Evolutionary conservation across 1,140 invertebrate species (phyloP).

Genomic region (Nautilus pompilius): DNA sequence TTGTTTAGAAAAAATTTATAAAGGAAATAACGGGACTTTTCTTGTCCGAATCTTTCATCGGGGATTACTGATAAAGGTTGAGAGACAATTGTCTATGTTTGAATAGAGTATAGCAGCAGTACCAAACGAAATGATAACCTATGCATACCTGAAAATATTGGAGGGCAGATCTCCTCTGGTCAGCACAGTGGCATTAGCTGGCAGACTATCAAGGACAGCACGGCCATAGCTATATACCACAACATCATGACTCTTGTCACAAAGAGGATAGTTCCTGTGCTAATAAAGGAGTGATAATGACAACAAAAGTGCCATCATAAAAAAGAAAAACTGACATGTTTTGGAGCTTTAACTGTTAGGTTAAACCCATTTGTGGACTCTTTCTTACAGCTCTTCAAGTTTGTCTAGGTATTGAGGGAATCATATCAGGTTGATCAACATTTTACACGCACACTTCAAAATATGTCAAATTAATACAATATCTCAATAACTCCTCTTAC

Average conservation of each 20-base stretch:
- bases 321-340: neutral
- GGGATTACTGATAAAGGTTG: neutral
- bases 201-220: slow-evolving; percentile 29
- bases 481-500: too few species aligned
- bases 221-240: slow-evolving; percentile 41
- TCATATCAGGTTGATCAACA: too few species aligned
- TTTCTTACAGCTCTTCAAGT: too few species aligned
- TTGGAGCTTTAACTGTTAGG: too few species aligned
- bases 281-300: too few species aligned
- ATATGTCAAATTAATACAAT: too few species aligned
- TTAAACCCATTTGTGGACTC: too few species aligned
- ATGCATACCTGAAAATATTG: slow-evolving; percentile 37
- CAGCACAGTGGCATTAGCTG: slow-evolving; percentile 34
- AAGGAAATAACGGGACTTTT: too few species aligned
- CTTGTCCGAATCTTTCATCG: neutral
- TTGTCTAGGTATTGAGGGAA: too few species aligned
- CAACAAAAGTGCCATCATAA: neutral
- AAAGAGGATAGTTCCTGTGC: slow-evolving; percentile 26
- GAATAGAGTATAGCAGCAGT: neutral
- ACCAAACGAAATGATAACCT: neutral
- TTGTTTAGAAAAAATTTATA: neutral
- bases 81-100: neutral
- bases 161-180: slow-evolving; percentile 49
- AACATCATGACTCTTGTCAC: slow-evolving; percentile 38
- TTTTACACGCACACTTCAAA: too few species aligned